Conservation (phyloP, 2,113 vertebrate genomes). For the Cynocephalus volans region DNA sequence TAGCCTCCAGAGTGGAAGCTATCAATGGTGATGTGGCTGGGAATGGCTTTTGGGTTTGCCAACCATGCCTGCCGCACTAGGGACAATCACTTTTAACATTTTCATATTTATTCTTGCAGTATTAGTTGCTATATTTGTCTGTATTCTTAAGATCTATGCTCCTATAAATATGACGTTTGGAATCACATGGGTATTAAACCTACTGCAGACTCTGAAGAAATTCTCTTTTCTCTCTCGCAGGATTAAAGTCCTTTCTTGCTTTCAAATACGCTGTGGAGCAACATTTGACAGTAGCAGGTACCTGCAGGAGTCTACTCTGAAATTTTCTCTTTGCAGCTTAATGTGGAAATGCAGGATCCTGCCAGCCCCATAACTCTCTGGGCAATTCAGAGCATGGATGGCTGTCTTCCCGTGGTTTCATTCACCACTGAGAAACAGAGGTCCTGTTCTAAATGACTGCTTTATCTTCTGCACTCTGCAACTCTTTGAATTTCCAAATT, state of each 20-base stretch:
- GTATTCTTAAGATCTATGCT: neutral
- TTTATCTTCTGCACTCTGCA: neutral
- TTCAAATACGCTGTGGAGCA: neutral
- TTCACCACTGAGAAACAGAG: neutral
- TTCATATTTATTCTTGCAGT: neutral
- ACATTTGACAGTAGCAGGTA: neutral
- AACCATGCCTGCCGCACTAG: too few relatives aligned
- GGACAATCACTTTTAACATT: neutral
- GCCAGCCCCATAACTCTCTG: neutral
- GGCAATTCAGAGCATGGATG: neutral
- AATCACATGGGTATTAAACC: neutral
- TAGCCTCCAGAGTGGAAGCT: neutral
- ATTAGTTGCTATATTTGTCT: neutral
- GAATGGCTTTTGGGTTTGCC: neutral
- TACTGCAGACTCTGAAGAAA: neutral
- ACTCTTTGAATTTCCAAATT: neutral
- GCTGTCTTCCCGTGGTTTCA: neutral
- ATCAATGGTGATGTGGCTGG: neutral
- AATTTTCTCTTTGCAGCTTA: neutral
- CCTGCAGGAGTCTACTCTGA: neutral
- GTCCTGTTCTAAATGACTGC: neutral
- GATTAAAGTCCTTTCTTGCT: conserved; percentile 27
- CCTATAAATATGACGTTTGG: neutral
- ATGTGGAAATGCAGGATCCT: neutral
- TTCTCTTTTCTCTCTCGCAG: conserved; percentile 60